These are phyloP conservation scores for Pithys albifrons DNA, from an alignment of 2,113 vertebrate species.

Conservation along the genomic window DNA sequence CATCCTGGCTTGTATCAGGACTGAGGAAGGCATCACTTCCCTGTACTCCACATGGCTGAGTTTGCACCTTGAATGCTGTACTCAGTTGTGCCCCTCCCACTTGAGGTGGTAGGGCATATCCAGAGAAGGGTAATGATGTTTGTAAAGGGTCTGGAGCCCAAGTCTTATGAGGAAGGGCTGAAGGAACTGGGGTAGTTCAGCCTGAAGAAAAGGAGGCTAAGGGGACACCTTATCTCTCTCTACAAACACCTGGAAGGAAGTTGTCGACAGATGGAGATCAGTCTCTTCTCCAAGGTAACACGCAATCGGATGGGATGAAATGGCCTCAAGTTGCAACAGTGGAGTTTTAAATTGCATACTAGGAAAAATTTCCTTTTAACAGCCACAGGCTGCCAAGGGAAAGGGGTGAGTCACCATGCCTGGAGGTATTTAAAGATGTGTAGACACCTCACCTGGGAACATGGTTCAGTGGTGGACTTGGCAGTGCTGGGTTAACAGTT, in stretches of 20 bases:
- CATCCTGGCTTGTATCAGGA: background rate
- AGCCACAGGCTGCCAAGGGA: background rate
- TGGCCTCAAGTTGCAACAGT: too few relatives aligned
- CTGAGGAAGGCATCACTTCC: accelerated
- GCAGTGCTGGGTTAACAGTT: background rate
- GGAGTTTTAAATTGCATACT: background rate
- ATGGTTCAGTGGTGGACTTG: background rate
- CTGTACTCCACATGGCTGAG: accelerated
- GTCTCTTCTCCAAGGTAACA: background rate
- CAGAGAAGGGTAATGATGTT: background rate
- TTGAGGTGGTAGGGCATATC: background rate
- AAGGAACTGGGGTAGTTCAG: background rate
- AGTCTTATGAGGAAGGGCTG: background rate
- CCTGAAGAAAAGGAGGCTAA: background rate
- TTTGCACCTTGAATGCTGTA: background rate
- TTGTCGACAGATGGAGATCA: accelerated
- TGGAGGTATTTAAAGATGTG: background rate
- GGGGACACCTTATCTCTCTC: background rate
- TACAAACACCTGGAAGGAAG: background rate
- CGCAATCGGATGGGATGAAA: background rate
- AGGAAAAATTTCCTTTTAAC: background rate
- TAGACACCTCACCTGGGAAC: background rate
- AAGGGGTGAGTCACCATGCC: background rate
- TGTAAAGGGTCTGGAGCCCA: background rate
- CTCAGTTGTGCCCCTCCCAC: background rate